Percentiles rank a stretch among this genome's conserved stretches.
Evolutionary conservation across 2,888 invertebrate species (phyloP).

Genomic region (Sminthurides aquaticus): DNA sequence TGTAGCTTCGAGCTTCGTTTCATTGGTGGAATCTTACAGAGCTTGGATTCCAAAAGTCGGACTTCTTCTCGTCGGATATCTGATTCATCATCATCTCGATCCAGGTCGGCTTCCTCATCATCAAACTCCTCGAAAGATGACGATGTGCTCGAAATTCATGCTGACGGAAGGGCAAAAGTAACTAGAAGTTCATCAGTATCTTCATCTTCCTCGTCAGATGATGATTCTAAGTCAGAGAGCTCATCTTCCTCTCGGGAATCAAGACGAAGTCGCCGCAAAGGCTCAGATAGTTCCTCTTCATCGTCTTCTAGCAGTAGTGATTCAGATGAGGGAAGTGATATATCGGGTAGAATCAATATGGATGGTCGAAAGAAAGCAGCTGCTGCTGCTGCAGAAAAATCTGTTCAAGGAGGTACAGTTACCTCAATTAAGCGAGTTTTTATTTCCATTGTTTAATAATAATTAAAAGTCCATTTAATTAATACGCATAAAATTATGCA

Average conservation of each 20-base stretch:
- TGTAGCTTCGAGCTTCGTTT: too few species aligned
- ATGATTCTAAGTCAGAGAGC: constrained; percentile 8
- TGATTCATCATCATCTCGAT: constrained; percentile 10
- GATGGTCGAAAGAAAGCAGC: not conserved
- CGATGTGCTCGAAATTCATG: constrained; percentile 36
- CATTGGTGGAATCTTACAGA: too few species aligned
- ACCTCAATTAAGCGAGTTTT: too few species aligned
- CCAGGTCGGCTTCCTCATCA: constrained; percentile 22
- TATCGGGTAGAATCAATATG: constrained; percentile 12
- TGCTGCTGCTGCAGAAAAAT: not conserved
- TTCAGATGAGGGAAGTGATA: constrained; percentile 11
- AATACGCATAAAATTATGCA: not conserved
- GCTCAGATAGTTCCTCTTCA: constrained; percentile 6
- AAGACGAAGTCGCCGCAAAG: too few species aligned
- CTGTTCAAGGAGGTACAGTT: too few species aligned
- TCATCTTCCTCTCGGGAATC: constrained; percentile 4
- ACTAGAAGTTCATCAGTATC: constrained; percentile 23
- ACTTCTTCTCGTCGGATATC: not conserved
- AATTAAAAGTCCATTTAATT: not conserved
- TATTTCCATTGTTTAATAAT: too few species aligned
- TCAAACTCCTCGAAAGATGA: constrained; percentile 28
- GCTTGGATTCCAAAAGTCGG: constrained; percentile 9
- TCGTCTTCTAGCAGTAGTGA: constrained; percentile 8
- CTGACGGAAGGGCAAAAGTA: constrained; percentile 20
- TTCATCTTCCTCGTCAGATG: constrained; percentile 16